These are phyloP conservation scores for Morpho deidamia DNA, from an alignment of 2,888 invertebrate genomes.

Conservation along the genomic window DNA sequence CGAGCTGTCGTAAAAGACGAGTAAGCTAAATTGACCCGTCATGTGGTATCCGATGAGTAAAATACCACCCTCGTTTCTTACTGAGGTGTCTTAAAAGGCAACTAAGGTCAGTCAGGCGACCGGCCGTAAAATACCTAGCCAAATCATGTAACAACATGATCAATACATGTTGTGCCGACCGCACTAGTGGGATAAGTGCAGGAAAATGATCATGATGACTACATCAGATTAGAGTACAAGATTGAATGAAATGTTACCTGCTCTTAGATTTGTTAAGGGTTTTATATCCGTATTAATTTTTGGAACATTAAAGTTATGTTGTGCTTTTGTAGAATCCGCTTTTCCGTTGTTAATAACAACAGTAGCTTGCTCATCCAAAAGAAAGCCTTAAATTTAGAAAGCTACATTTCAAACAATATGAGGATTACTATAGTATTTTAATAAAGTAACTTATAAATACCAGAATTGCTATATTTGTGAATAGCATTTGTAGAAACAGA, in stretches of 20 bases:
- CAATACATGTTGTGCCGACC: too few species aligned
- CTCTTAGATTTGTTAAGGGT: conserved; percentile 9
- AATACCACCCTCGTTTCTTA: too few species aligned
- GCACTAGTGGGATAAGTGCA: too few species aligned
- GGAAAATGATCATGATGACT: too few species aligned
- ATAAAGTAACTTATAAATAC: neutral
- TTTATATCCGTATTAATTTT: conserved; percentile 27
- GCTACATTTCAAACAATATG: neutral
- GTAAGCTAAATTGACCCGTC: too few species aligned
- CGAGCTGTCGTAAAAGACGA: too few species aligned
- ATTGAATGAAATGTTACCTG: conserved; percentile 11
- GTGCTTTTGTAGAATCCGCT: conserved; percentile 3
- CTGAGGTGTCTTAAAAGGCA: too few species aligned
- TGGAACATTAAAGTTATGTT: conserved; percentile 11
- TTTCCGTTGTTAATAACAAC: conserved; percentile 13
- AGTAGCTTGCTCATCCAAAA: conserved; percentile 10
- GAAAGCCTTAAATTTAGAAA: conserved; percentile 2
- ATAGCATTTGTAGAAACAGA: neutral
- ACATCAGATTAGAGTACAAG: neutral
- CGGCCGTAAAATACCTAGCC: too few species aligned
- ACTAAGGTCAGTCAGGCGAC: too few species aligned
- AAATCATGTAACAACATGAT: too few species aligned
- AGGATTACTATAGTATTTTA: too few species aligned
- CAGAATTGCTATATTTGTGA: neutral
- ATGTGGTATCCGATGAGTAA: too few species aligned